Conservation (phyloP, 30 jellyfish, hydroid and myxozoan genomes). For the Morbakka virulenta region DNA sequence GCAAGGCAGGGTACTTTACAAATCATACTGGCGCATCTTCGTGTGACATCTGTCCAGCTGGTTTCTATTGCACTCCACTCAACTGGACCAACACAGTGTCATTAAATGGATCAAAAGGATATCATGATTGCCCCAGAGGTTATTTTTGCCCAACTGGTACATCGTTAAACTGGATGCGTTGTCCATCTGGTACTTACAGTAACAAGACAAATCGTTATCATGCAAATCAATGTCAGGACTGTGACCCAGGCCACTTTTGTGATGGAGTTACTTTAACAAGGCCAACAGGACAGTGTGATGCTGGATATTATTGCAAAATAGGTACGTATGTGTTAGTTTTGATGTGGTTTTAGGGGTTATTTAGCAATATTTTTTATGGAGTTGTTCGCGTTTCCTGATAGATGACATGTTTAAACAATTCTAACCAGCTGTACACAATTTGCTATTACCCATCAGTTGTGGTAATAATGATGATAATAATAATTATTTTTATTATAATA, state of each 20-base stretch:
- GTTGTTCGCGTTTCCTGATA: too few species aligned
- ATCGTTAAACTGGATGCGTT: conserved; percentile 59
- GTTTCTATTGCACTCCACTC: conserved; percentile 84
- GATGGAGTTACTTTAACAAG: conserved; percentile 52
- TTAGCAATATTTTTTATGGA: too few species aligned
- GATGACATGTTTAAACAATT: too few species aligned
- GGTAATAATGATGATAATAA: too few species aligned
- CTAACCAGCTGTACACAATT: too few species aligned
- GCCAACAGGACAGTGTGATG: conserved; percentile 73
- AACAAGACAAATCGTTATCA: conserved; percentile 60
- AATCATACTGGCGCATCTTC: conserved; percentile 83
- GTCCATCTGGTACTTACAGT: conserved; percentile 98
- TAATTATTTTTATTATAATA: too few species aligned
- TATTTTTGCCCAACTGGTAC: conserved; percentile 89
- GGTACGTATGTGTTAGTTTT: conserved; percentile 45
- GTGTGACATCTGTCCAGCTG: conserved; percentile 78
- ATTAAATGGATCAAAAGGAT: conserved; percentile 45
- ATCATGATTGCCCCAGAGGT: conserved; percentile 82
- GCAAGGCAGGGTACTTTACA: conserved; percentile 73
- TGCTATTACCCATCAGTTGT: too few species aligned
- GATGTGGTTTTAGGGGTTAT: background rate
- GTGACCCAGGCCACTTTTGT: conserved; percentile 89
- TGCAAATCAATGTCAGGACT: conserved; percentile 74
- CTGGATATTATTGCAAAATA: conserved; percentile 82
- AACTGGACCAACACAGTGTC: conserved; percentile 45